Conservation (phyloP, 2,797 vertebrate species). For the Argyrosomus regius region DNA sequence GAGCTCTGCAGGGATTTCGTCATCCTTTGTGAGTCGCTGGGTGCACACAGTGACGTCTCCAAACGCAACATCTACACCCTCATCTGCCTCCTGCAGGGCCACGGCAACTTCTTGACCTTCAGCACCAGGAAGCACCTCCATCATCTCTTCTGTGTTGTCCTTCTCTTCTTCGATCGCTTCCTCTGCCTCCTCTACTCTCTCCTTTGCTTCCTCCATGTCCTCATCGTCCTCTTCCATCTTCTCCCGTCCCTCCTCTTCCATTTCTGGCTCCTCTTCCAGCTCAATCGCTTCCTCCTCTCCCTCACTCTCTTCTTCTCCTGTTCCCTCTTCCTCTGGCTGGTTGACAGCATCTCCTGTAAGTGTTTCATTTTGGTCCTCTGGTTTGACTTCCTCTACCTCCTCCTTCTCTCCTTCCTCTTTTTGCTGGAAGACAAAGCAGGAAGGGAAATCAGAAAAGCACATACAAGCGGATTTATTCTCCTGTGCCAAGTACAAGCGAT, state of each 20-base stretch:
- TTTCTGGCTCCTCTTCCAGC: slow-evolving; percentile 30
- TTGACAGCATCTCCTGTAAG: not conserved
- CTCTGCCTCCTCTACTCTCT: slow-evolving; percentile 33
- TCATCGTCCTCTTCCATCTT: slow-evolving; percentile 27
- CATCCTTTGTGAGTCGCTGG: not conserved
- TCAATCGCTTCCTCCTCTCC: slow-evolving; percentile 41
- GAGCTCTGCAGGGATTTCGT: not conserved
- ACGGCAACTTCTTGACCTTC: not conserved
- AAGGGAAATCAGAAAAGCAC: not conserved
- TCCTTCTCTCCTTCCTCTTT: slow-evolving; percentile 27
- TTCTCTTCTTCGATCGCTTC: slow-evolving; percentile 44
- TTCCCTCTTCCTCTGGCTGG: slow-evolving; percentile 13
- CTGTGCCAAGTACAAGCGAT: too few relatives aligned
- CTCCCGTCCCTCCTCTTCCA: slow-evolving; percentile 38
- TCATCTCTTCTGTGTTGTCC: slow-evolving; percentile 20
- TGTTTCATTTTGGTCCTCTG: slow-evolving; percentile 22
- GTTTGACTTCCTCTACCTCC: slow-evolving; percentile 29
- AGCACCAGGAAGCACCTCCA: slow-evolving; percentile 6
- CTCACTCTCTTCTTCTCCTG: slow-evolving; percentile 21
- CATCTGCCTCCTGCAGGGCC: slow-evolving; percentile 7
- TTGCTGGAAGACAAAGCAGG: slow-evolving; percentile 39
- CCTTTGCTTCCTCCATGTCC: slow-evolving; percentile 21
- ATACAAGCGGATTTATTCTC: not conserved
- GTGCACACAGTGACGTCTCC: not conserved
- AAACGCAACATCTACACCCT: slow-evolving; percentile 10